These are phyloP conservation scores for Polyodon spathula DNA, from an alignment of 2,113 vertebrate genomes.

Conservation along the genomic window DNA sequence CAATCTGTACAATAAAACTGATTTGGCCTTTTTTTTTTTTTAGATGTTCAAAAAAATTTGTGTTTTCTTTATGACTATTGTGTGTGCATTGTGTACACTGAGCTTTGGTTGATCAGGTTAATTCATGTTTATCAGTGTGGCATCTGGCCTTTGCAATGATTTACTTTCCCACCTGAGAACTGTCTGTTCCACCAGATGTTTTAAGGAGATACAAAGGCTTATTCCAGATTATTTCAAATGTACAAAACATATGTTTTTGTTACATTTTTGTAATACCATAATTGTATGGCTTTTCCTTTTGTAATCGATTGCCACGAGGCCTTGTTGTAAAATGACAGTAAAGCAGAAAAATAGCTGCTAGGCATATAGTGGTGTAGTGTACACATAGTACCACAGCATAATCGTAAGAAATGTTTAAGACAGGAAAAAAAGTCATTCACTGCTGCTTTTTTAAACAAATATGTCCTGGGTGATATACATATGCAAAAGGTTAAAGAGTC, in stretches of 20 bases:
- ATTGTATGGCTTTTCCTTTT: neutral
- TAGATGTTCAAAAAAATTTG: neutral
- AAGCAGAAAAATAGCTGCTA: too few species aligned
- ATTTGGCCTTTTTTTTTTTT: too few species aligned
- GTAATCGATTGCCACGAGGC: neutral
- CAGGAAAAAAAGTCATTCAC: neutral
- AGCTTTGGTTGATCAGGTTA: constrained; percentile 17
- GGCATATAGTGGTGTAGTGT: too few species aligned
- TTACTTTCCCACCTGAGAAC: constrained; percentile 18
- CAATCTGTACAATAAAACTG: too few species aligned
- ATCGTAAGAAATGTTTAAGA: neutral
- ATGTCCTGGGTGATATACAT: neutral
- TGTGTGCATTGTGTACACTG: constrained; percentile 10
- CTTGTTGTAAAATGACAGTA: neutral
- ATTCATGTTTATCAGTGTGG: constrained; percentile 19
- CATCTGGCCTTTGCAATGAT: constrained; percentile 24
- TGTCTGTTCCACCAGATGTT: constrained; percentile 22
- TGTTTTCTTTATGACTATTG: constrained; percentile 7
- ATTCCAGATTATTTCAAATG: neutral
- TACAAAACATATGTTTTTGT: neutral
- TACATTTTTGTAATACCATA: neutral
- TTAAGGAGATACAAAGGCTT: neutral
- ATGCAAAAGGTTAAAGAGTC: constrained; percentile 32
- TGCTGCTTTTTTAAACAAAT: neutral
- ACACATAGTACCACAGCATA: too few species aligned